Evolutionary conservation across 2,113 vertebrate genomes (phyloP).

Genomic region (Tragulus kanchil): DNA sequence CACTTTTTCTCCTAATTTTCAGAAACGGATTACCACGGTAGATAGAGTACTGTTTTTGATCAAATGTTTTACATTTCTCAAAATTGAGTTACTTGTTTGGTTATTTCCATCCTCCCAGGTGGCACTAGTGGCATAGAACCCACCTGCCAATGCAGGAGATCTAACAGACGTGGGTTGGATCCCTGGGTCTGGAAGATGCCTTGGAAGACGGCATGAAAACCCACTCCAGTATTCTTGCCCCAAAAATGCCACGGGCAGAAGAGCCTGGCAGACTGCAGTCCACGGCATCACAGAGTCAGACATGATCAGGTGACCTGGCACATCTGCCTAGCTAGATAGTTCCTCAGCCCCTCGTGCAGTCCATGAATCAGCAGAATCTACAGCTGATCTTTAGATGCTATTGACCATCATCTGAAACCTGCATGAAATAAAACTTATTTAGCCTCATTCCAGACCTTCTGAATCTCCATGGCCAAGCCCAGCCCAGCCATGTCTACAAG

Average conservation of each 20-base stretch:
- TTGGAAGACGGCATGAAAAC: too few relatives aligned
- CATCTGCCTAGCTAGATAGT: not conserved
- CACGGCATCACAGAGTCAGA: too few relatives aligned
- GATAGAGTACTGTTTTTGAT: not conserved
- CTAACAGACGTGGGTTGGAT: too few relatives aligned
- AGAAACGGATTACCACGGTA: not conserved
- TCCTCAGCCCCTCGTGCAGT: not conserved
- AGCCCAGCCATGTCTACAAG: not conserved
- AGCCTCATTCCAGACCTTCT: not conserved
- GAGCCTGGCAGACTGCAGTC: too few relatives aligned
- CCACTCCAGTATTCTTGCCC: too few relatives aligned
- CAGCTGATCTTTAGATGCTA: not conserved
- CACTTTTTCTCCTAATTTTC: not conserved
- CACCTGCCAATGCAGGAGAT: too few relatives aligned
- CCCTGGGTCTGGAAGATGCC: too few relatives aligned
- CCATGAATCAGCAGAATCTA: not conserved
- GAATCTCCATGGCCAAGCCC: not conserved
- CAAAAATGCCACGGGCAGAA: too few relatives aligned
- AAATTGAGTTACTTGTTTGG: not conserved
- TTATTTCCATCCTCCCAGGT: too few relatives aligned
- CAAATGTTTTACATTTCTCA: not conserved
- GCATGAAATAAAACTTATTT: not conserved
- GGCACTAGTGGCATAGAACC: too few relatives aligned
- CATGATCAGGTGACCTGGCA: too few relatives aligned
- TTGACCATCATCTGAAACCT: not conserved